Evolutionary conservation across 2,888 invertebrate genomes (phyloP), one percentile per base, ranked within the genome.

Genomic region (Andrena dorsata): DNA sequence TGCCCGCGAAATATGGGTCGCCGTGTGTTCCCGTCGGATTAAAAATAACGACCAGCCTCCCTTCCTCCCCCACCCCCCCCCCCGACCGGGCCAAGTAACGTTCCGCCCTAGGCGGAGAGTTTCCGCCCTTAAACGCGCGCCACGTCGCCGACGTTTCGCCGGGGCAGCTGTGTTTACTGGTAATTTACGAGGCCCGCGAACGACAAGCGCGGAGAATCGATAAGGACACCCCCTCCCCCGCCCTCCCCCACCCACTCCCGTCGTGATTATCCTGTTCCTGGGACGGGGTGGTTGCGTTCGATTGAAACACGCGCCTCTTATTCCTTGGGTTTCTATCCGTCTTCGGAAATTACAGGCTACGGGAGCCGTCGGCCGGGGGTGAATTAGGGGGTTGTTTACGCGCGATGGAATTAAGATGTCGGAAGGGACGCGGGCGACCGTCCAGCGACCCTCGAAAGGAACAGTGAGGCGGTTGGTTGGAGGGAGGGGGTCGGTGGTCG

Each of bases 131-230:
- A 53, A 73, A 26, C 35, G 35, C 30, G n/a, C 20, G 64, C 47
- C 58, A 58, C 65, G 35, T 73, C 41, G 47, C 49, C 26, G n/a
- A 13, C 47, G 63, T 68, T 68, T 72, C 68, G 64, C 35, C 28
- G 20, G 58, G n/a, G 30, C 53, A 30, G 49, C 74, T 28, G 63
- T 28, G 61, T 80, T 80, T 63, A 68, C 78, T 28, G 23, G 72
- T 68, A 78, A 80, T 80, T 80, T 78, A 78, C 71, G 56, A 16
- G 28, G 56, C 13, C 56, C 63, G 63, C 78, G 72, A 80, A 78
- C 80, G 80, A 80, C 80, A 80, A 71, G 23, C 79, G 56, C n/a
- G 32, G 35, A 26, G 72, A 78, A 78, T 80, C 80, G 72, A 80
- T 80, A 80, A 5, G 1, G 4, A 5, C 41, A 41, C 41, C 41